These are phyloP conservation scores for Dendrocincla tyrannina DNA, from an alignment of 2,797 vertebrate species.

Conservation along the genomic window DNA sequence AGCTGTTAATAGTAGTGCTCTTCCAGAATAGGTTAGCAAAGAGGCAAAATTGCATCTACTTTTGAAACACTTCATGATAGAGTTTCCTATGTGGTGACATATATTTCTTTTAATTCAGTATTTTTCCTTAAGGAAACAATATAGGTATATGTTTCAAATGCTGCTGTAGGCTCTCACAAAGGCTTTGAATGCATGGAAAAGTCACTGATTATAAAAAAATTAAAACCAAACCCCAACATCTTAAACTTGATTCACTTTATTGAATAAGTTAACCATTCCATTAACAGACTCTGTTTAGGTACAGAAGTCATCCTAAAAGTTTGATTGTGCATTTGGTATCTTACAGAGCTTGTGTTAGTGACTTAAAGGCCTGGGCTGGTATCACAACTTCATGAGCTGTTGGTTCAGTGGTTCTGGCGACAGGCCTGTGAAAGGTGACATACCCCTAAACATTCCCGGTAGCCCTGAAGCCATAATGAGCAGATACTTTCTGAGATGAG, in stretches of 20 bases:
- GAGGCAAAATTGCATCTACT: not conserved
- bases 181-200: not conserved
- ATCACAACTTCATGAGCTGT: not conserved
- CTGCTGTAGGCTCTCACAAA: not conserved
- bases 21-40: not conserved
- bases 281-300: not conserved
- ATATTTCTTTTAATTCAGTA: not conserved
- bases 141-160: not conserved
- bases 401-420: not conserved
- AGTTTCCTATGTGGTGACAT: not conserved
- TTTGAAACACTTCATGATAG: not conserved
- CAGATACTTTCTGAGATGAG: not conserved
- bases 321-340: accelerated
- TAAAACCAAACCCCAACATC: not conserved
- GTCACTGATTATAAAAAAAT: not conserved
- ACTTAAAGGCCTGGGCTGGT: not conserved
- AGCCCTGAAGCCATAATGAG: not conserved
- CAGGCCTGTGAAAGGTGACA: not conserved
- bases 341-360: not conserved
- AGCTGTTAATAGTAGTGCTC: not conserved
- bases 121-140: not conserved
- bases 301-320: not conserved
- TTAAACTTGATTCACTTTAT: not conserved
- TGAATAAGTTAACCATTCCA: not conserved
- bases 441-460: not conserved